A percentile compares a stretch with the other conserved stretches of the same genome.
phyloP scores from a whole-genome alignment of 2,113 vertebrate species.

The Pachycephala philippinensis region DNA sequence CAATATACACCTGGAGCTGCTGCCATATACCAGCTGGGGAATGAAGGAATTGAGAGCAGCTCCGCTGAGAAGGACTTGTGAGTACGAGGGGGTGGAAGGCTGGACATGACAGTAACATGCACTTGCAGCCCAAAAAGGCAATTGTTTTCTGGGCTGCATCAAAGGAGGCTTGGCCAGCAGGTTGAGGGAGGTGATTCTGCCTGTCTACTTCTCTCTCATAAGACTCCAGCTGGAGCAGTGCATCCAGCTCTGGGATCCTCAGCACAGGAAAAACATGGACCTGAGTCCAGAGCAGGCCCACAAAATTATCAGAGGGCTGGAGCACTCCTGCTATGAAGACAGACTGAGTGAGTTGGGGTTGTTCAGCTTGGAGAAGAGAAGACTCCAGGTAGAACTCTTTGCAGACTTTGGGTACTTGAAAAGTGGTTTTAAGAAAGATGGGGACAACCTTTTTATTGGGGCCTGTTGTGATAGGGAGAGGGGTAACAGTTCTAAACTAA shows the following conservation, averaged over 20 bases:
- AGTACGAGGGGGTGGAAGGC: accelerated
- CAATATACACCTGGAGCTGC: accelerated
- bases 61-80: background rate
- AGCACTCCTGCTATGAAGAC: background rate
- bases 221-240: background rate
- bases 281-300: background rate
- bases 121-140: background rate
- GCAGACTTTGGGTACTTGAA: background rate
- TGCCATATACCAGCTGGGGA: background rate
- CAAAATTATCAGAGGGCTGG: background rate
- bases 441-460: too few species aligned
- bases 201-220: background rate
- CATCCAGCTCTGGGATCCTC: background rate
- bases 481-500: background rate
- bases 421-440: background rate
- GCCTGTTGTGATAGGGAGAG: background rate
- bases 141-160: background rate
- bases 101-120: background rate
- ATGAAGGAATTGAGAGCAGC: background rate
- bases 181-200: background rate
- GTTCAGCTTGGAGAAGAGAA: background rate
- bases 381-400: background rate
- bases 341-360: background rate
- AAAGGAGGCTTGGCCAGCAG: background rate
- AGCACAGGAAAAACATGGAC: background rate